These are phyloP conservation scores for Wasmannia auropunctata DNA, from an alignment of 1,140 invertebrate genomes.

Conservation along the genomic window DNA sequence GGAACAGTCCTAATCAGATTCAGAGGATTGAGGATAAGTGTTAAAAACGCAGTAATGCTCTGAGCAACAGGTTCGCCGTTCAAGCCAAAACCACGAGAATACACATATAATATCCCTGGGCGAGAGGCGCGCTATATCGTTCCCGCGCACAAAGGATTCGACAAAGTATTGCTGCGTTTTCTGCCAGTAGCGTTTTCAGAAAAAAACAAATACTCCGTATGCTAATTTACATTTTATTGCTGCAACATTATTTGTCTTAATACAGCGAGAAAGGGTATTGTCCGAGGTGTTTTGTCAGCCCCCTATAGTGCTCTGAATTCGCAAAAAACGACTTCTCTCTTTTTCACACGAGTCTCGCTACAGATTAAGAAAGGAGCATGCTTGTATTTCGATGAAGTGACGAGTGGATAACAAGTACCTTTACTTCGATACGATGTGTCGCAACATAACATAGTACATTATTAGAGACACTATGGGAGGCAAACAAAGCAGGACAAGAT, in stretches of 20 bases:
- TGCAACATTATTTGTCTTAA: conserved; percentile 83
- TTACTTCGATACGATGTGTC: background rate
- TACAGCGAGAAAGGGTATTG: conserved; percentile 80
- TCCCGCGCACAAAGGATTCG: background rate
- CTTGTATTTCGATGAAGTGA: background rate
- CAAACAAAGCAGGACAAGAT: conserved; percentile 54
- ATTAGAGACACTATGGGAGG: conserved; percentile 66
- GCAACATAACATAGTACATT: conserved; percentile 35
- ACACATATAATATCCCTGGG: background rate
- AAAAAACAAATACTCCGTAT: conserved; percentile 81
- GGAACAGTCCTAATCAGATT: conserved; percentile 86
- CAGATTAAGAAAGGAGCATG: conserved; percentile 31
- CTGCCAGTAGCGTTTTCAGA: conserved; percentile 69
- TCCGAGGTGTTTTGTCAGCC: conserved; percentile 74
- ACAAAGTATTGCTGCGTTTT: conserved; percentile 82
- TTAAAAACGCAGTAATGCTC: conserved; percentile 81
- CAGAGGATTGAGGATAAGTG: conserved; percentile 74
- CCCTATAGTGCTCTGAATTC: conserved; percentile 73
- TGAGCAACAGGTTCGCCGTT: conserved; percentile 28
- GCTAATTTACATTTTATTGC: conserved; percentile 85
- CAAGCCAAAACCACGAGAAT: background rate
- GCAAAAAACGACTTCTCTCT: conserved; percentile 35
- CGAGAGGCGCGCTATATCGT: background rate
- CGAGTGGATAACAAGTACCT: background rate
- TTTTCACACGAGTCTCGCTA: conserved; percentile 21